Base-by-base conservation (phyloP, 1,140 invertebrate species). In the Ectropis grisescens region DNA sequence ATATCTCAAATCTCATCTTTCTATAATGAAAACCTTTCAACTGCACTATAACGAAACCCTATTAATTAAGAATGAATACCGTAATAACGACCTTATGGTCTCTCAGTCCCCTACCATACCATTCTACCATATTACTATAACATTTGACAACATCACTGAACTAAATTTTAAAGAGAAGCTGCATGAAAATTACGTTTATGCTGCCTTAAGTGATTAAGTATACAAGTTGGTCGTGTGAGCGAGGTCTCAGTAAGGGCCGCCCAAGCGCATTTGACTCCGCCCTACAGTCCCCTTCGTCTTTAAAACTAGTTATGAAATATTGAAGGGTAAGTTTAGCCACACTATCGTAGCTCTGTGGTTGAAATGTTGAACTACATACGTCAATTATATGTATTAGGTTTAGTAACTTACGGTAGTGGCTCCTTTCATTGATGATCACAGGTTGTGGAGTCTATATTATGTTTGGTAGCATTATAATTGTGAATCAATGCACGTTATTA, bases 41-140 rank as follows among this genome's bases (percentile, higher is more conserved):
- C 15, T 37, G 15, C 9, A 22, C 13, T 43, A 39, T 29, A 47
- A n/a, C 16, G 3, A 19, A 19, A 49, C 34, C 47, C 52, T 56
- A 75, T 74, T 75, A 80, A 80, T 80, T 80, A 76, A 72, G 53
- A 69, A 72, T 72, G 75, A 75, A 76, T 75, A 65, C 65, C 54
- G 53, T 76, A 79, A 75, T 79, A 64, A 37, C 52, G 40, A 52
- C 67, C 67, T 64, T 76, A 70, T 72, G 69, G 46, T 64, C n/a
- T n/a, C n/a, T n/a, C n/a, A n/a, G n/a, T n/a, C n/a, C n/a, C n/a
- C n/a, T n/a, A n/a, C n/a, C n/a, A n/a, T n/a, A n/a, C n/a, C n/a
- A n/a, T n/a, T n/a, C n/a, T n/a, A n/a, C n/a, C n/a, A n/a, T n/a
- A n/a, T n/a, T n/a, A n/a, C n/a, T n/a, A n/a, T n/a, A n/a, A n/a